Evolutionary conservation across 2,797 vertebrate genomes (phyloP), one percentile per base, ranked within the genome.

Genomic region (Yasuhikotakia modesta): DNA sequence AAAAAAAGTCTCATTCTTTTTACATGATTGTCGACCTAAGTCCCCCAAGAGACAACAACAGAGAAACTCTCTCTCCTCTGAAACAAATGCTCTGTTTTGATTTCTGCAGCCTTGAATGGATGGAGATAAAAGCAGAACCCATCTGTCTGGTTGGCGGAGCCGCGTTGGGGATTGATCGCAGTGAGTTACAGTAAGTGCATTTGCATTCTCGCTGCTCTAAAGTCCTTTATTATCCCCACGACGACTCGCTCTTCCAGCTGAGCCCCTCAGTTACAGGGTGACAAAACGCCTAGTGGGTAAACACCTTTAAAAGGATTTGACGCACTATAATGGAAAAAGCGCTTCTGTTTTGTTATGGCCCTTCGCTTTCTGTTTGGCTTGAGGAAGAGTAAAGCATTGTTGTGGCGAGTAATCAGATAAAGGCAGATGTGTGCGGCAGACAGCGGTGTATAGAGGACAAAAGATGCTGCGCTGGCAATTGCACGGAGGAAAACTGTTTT

Each of bases 281-380:
- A 90, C 88, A 89, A 81, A 67, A 69, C 81, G 72, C 72, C 81
- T 79, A 76, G 80, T 67, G 24, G 88, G 87, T 89, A 89, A 90
- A 91, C 87, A 87, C 86, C 83, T 90, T 88, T 91, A 90, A 92
- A 89, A 89, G 79, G 87, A 91, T 90, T 84, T 87, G 88, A 90
- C 82, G 73, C 86, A 57, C 69, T 8, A 81, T 88, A 88, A 88
- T 88, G 82, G 85, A 85, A 68, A 87, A 87, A 89, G 85, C 76
- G 86, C 85, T 87, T 89, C 87, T 79, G 84, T 79, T 73, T 89
- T 87, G 84, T 88, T 86, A 76, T 45, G 85, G 86, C 88, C 82
- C 86, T 86, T 84, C 85, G 86, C 80, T 71, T 87, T 82, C 50
- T 81, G 78, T 83, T 87, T 77, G 83, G 85, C 80, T 87, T 83